A percentile compares a stretch with the other conserved stretches of the same genome.
Evolutionary conservation across 2,888 invertebrate species (phyloP).

Genomic region (Drosophila picticornis): DNA sequence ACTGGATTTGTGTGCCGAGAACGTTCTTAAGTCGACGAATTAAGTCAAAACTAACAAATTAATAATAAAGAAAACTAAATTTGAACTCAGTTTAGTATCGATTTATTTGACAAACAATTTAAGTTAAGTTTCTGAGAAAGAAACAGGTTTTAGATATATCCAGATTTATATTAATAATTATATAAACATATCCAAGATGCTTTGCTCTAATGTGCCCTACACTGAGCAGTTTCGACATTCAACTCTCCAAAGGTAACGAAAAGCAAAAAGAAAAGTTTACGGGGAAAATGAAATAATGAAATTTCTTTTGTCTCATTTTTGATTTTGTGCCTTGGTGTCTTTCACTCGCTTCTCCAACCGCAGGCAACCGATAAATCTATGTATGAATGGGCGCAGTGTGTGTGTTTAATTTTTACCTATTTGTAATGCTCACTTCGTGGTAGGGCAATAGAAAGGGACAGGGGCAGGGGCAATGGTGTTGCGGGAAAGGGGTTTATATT

Average conservation of each 20-base stretch:
- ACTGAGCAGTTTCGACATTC: conserved; percentile 31
- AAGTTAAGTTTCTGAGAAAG: background rate
- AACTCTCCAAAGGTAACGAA: conserved; percentile 28
- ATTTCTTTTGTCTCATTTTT: conserved; percentile 49
- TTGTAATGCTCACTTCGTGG: conserved; percentile 55
- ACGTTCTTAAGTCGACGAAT: background rate
- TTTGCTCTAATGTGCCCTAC: conserved; percentile 30
- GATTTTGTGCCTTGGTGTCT: conserved; percentile 22
- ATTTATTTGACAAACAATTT: background rate
- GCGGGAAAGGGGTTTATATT: background rate
- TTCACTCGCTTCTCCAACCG: conserved; percentile 52
- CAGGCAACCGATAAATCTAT: conserved; percentile 69
- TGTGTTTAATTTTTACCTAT: conserved; percentile 48
- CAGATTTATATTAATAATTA: background rate
- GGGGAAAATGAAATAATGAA: conserved; percentile 27
- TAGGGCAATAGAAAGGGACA: conserved; percentile 38
- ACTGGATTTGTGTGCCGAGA: background rate
- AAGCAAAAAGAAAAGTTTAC: background rate
- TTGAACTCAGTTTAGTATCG: background rate
- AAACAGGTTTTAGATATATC: background rate
- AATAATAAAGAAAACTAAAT: background rate
- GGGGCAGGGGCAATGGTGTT: background rate
- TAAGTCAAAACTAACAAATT: background rate
- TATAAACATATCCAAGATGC: background rate
- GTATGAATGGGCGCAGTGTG: conserved; percentile 31